Evolutionary conservation across 1,140 invertebrate genomes (phyloP), one percentile per base, ranked within the genome.

Genomic region (Euura saliciscinereae): DNA sequence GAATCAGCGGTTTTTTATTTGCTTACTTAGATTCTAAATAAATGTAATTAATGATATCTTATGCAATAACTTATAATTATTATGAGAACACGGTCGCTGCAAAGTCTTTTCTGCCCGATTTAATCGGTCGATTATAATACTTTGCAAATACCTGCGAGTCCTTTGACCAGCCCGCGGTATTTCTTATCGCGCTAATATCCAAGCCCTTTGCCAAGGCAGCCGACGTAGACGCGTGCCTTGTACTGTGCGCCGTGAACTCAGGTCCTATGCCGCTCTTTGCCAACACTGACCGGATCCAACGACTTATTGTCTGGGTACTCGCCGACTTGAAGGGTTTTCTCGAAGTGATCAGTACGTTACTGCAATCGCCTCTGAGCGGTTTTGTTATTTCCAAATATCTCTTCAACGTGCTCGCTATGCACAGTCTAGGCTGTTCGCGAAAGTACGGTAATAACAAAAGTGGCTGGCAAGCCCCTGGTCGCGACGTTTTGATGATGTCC

Each of bases 121-220:
- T 59, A 70, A 70, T 64, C 45, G 45, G 45, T 42, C 46, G 69
- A 70, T 59, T 70, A 70, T 51, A 71, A 71, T 51, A 64, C 44
- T 65, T 71, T 65, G 69, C 69, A 6, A 70, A 70, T 59, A 70
- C 69, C 45, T 70, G 69, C n/a, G 69, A 70, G 45, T 70, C 45
- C 13, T 70, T 70, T 4, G 45, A 73, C 78, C 77, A 82, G n/a
- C 80, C 79, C 67, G 79, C 80, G 5, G 79, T 75, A 28, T 74
- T 73, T 66, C 75, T 65, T 6, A 79, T 82, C 7, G 77, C 42
- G 44, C 76, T 75, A 8, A 78, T 64, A 64, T 70, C 69, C 10
- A 70, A 46, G 6, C 69, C 69, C 13, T 70, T 70, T 70, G 69
- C 69, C 28, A 51, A 59, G 42, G 45, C 44, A 42, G 69, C 45